A percentile compares a stretch with the other conserved stretches of the same genome.
Evolutionary conservation across 2,113 vertebrate species (phyloP).

Genomic region (Podarcis cretensis): DNA sequence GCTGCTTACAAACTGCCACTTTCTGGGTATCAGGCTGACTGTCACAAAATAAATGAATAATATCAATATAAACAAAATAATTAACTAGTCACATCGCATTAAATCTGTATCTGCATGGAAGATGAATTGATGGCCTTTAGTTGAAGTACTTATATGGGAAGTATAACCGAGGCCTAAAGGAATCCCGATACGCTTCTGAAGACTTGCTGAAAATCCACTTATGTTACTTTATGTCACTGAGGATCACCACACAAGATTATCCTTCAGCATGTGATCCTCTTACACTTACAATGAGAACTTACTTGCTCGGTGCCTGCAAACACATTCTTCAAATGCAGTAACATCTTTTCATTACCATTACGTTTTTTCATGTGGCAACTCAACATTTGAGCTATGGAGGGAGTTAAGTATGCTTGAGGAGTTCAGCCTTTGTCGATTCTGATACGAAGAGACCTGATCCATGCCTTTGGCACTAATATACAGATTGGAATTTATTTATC

Average conservation of each 20-base stretch:
- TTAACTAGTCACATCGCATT: not conserved
- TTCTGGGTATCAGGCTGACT: not conserved
- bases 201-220: not conserved
- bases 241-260: not conserved
- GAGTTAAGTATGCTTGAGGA: too few relatives aligned
- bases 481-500: not conserved
- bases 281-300: constrained; percentile 6
- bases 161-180: not conserved
- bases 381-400: not conserved
- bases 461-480: not conserved
- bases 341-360: not conserved
- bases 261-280: not conserved
- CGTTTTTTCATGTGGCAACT: not conserved
- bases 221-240: constrained; percentile 6
- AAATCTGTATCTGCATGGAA: not conserved
- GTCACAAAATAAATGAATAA: not conserved
- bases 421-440: not conserved
- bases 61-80: not conserved
- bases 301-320: not conserved
- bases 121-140: not conserved
- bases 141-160: not conserved
- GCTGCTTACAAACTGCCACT: not conserved
- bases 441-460: not conserved
- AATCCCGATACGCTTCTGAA: not conserved
- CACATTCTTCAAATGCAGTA: not conserved